Base-by-base conservation (phyloP, 2,888 invertebrate species). In the Drosophila nigricruria region DNA sequence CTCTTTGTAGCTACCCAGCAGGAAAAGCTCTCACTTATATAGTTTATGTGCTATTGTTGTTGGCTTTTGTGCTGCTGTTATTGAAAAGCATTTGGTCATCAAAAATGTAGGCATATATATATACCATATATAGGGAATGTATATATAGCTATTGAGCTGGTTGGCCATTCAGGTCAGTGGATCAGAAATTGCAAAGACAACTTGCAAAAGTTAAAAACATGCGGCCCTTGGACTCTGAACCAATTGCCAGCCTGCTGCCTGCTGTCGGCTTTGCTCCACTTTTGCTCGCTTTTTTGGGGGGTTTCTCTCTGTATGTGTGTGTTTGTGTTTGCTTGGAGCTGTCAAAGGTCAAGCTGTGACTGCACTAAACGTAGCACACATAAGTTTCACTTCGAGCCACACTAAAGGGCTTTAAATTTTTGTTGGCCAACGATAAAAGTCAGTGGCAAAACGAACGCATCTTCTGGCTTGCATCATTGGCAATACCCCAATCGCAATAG, bases 21-120 rank as follows among this genome's bases (percentile, higher is more conserved):
- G 12, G 14, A 27, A n/a, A n/a, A 14, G 8, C 54, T 47, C 30
- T 5, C 62, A 40, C 53, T 42, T 63, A 61, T 64, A 70, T 77
- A 54, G 77, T 61, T 65, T 73, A 76, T 67, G 64, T 53, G 56
- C 52, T 47, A 69, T 75, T 86, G 79, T 79, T 84, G 75, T 71
- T 84, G 84, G 63, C 79, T 71, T 77, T 79, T 82, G 60, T 40
- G 50, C 54, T 81, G 62, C 54, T 61, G 53, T 73, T 88, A 81
- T 84, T 81, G 87, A 86, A 88, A 79, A 79, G 76, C 73, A 81
- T 79, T 88, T 84, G 84, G 89, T 81, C 89, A 88, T 84, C 83
- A 84, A 84, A 84, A 79, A 88, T 86, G 80, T 82, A 85, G 68
- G 53, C 38, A 25, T 36, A 40, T 40, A 49, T 43, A 43, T 74